These are phyloP conservation scores for Amphilophus citrinellus DNA, from an alignment of 2,113 vertebrate genomes.

Conservation along the genomic window DNA sequence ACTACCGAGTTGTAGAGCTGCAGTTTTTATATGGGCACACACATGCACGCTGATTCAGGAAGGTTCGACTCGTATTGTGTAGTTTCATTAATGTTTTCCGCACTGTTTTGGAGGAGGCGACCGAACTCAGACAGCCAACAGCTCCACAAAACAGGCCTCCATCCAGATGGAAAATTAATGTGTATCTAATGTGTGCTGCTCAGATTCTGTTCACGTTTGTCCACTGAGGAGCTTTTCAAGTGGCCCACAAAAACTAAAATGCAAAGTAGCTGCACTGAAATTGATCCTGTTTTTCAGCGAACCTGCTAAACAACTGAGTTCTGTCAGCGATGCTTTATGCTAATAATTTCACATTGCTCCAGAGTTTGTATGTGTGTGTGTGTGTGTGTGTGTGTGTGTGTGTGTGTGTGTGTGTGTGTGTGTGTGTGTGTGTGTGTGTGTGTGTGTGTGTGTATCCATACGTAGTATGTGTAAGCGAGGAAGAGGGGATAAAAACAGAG, in stretches of 20 bases:
- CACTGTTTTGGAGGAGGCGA: constrained; percentile 32
- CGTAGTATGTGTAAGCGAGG: constrained; percentile 34
- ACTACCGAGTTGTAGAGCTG: constrained; percentile 74
- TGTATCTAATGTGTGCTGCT: constrained; percentile 43
- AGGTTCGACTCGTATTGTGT: constrained; percentile 4
- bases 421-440: neutral
- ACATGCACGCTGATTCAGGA: constrained; percentile 38
- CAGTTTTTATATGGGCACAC: constrained; percentile 39
- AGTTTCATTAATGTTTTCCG: constrained; percentile 31
- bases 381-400: neutral
- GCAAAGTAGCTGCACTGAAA: constrained; percentile 49
- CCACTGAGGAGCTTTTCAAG: constrained; percentile 56
- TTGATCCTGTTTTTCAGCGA: constrained; percentile 1
- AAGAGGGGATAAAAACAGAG: constrained; percentile 41
- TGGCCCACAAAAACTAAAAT: constrained; percentile 52
- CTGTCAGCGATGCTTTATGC: constrained; percentile 12
- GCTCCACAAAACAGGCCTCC: constrained; percentile 42
- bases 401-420: neutral
- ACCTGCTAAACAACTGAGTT: constrained; percentile 13
- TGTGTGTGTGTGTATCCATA: constrained; percentile 1
- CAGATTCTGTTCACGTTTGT: constrained; percentile 59
- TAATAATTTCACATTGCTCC: constrained; percentile 42
- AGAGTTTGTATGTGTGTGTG: constrained; percentile 4
- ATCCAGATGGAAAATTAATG: constrained; percentile 52
- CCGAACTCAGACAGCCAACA: neutral